Conservation (phyloP, 2,797 vertebrate genomes). For the Buceros bicornis region DNA sequence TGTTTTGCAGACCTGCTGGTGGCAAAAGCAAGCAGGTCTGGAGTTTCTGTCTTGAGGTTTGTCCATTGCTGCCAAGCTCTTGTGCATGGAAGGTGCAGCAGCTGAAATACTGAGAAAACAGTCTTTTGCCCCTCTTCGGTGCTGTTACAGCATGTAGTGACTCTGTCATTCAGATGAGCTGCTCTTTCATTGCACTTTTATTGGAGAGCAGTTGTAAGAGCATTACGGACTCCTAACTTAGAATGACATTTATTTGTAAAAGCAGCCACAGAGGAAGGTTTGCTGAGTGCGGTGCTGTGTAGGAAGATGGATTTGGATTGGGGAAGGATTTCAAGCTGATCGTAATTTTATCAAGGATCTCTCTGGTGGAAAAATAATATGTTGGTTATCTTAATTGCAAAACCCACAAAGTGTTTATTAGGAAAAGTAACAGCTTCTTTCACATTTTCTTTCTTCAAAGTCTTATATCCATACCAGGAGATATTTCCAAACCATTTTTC, state of each 20-base stretch:
- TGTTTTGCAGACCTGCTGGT: not conserved
- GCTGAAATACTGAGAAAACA: not conserved
- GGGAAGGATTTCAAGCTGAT: not conserved
- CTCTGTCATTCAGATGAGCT: not conserved
- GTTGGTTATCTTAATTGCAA: not conserved
- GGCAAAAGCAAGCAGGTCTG: not conserved
- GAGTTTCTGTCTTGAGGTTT: not conserved
- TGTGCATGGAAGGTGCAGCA: not conserved
- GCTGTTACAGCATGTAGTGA: not conserved
- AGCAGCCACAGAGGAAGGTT: not conserved
- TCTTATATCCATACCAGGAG: not conserved
- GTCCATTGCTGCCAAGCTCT: not conserved
- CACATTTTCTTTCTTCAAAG: not conserved
- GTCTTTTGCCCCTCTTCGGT: not conserved
- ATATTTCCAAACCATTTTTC: not conserved
- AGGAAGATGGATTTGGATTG: not conserved
- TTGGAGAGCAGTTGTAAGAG: not conserved
- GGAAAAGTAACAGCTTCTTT: not conserved
- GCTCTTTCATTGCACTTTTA: not conserved
- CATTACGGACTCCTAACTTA: not conserved
- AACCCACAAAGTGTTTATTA: not conserved
- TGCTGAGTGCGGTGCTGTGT: not conserved
- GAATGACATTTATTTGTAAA: not conserved
- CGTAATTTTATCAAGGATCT: not conserved
- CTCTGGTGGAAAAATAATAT: not conserved